These are phyloP conservation scores for Linepithema humile DNA, from an alignment of 1,140 invertebrate genomes.

Conservation along the genomic window DNA sequence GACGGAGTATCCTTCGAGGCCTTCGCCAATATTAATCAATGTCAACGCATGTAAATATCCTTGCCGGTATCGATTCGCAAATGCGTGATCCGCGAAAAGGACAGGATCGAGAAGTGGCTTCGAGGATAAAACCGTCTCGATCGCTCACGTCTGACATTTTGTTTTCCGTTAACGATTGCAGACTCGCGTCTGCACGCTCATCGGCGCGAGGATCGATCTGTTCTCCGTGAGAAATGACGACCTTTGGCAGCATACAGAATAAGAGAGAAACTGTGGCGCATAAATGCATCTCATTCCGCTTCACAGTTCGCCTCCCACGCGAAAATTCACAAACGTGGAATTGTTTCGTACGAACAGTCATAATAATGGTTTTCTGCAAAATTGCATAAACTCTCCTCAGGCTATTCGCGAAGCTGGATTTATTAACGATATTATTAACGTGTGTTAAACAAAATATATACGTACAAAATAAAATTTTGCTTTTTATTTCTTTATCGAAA, in stretches of 20 bases:
- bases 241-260: conserved; percentile 51
- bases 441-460: too few species aligned
- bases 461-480: too few species aligned
- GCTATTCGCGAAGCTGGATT: background rate
- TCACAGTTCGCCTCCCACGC: conserved; percentile 5
- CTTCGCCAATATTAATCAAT: conserved; percentile 3
- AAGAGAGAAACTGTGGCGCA: conserved; percentile 54
- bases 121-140: conserved; percentile 18
- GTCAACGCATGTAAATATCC: background rate
- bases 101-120: background rate
- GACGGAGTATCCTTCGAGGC: background rate
- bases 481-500: too few species aligned
- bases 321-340: conserved; percentile 32
- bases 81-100: conserved; percentile 2
- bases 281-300: background rate
- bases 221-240: conserved; percentile 45
- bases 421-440: background rate
- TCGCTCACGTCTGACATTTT: conserved; percentile 54
- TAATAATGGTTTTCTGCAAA: conserved; percentile 5
- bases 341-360: background rate
- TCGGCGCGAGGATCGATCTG: conserved; percentile 28
- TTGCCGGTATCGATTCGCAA: conserved; percentile 10
- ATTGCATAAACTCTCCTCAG: background rate
- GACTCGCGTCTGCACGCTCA: conserved; percentile 20
- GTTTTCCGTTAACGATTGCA: conserved; percentile 45